Base-by-base conservation (phyloP, 2,797 vertebrate species). In the Phoebastria nigripes region DNA sequence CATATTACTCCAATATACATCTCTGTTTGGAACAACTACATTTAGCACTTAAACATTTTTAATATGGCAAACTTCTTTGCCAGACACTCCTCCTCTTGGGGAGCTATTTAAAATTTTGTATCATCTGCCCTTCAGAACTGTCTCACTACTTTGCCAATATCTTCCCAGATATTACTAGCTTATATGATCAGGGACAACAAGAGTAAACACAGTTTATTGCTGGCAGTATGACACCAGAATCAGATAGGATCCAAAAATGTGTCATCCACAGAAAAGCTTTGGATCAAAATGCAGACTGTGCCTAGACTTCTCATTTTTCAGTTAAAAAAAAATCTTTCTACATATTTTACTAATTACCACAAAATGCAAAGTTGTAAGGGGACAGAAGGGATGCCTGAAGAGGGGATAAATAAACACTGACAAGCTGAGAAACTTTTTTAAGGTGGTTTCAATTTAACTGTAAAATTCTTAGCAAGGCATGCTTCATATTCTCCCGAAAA, bases 191-290 rank as follows among this genome's bases (percentile, higher is more conserved):
- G 47, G 37, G 41, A 90, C 56, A 93, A 82, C 49, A 91, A 87
- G 56, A 90, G 31, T 89, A 94, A 96, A 93, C 66, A 92, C 2
- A n/a, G 77, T 79, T 82, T 89, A 44, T 65, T 96, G 95, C 91
- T 89, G 94, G 63, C 44, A 93, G 24, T 81, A 33, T 67, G 79
- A 90, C 37, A 67, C 41, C 44, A 86, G 76, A 87, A 89, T 55
- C 49, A 88, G 35, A 16, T 2, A 76, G 49, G 62, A 78, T 93
- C 82, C 90, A 97, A 87, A 92, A 91, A 95, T 65, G 4, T 91
- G 79, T 87, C 79, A 95, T 31, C 17, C 8, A 35, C 12, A 15
- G 41, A 83, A 77, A 73, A 49, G 14, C 18, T 89, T 79, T 86
- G 62, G 61, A 92, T 85, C 47, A 85, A 92, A 92, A 93, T 61